A percentile compares a stretch with the other conserved stretches of the same genome.
phyloP scores from a whole-genome alignment of 2,113 vertebrate species.

The Heterotis niloticus region DNA sequence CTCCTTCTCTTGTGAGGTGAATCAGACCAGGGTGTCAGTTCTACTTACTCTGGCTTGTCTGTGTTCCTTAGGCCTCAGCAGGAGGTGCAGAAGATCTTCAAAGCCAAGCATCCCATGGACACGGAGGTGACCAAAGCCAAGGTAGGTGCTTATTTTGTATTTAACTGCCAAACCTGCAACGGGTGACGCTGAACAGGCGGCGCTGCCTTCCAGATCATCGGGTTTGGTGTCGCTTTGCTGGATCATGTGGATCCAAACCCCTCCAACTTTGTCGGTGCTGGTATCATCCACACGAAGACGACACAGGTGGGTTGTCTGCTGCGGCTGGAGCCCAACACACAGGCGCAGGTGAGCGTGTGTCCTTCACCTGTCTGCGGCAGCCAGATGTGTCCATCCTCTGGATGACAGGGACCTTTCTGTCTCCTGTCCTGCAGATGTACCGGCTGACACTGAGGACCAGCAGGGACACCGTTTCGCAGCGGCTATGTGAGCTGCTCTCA shows the following conservation, averaged over 20 bases:
- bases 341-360: conserved; percentile 74
- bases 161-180: background rate
- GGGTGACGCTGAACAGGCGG: no score
- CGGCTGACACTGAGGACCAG: conserved; percentile 87
- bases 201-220: conserved; percentile 70
- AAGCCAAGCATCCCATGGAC: conserved; percentile 83
- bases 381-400: background rate
- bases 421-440: conserved; percentile 77
- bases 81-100: conserved; percentile 89
- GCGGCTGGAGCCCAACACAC: conserved; percentile 84
- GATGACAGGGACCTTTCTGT: background rate
- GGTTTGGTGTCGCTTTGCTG: conserved; percentile 83
- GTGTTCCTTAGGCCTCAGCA: conserved; percentile 72
- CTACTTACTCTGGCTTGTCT: background rate
- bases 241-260: conserved; percentile 86
- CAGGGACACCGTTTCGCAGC: conserved; percentile 83
- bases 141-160: no score
- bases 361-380: background rate
- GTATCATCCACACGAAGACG: conserved; percentile 83
- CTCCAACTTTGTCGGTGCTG: conserved; percentile 85
- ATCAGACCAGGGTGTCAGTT: no score
- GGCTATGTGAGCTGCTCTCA: conserved; percentile 81
- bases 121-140: conserved; percentile 84
- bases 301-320: conserved; percentile 88
- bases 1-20: no score